Conservation (phyloP, 2,113 vertebrate genomes). For the Pelecanoides urinatrix region DNA sequence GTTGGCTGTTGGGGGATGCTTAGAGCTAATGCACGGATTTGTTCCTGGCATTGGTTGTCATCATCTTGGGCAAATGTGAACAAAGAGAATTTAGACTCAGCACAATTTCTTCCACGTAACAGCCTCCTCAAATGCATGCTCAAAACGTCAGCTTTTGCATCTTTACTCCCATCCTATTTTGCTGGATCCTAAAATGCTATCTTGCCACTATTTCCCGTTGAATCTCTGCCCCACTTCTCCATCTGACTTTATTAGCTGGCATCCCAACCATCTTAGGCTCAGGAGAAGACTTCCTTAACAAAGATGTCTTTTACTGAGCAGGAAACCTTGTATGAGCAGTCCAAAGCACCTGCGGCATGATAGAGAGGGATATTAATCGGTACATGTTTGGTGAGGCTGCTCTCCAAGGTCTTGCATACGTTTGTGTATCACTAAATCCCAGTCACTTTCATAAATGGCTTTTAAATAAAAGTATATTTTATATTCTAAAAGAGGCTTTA, state of each 20-base stretch:
- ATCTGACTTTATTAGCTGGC: background rate
- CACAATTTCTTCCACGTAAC: rapidly evolving
- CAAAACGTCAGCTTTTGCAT: background rate
- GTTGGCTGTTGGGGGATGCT: background rate
- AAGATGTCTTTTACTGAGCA: background rate
- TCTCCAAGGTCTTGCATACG: background rate
- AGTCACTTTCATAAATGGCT: background rate
- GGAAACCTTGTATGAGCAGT: background rate
- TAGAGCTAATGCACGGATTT: background rate
- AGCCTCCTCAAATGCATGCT: background rate
- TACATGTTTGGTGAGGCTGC: background rate
- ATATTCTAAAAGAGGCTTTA: background rate
- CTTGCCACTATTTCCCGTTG: background rate
- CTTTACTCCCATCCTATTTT: background rate
- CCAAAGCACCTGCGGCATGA: background rate
- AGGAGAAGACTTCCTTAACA: background rate
- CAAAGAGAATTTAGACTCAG: background rate
- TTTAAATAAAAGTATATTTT: background rate
- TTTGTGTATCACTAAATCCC: background rate
- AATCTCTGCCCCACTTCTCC: background rate
- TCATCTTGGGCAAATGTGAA: background rate
- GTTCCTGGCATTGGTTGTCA: background rate
- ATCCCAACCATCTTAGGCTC: background rate
- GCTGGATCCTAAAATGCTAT: background rate
- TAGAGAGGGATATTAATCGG: background rate